These are phyloP conservation scores for Chelonoidis abingdonii DNA, from an alignment of 2,113 vertebrate species.

Conservation along the genomic window DNA sequence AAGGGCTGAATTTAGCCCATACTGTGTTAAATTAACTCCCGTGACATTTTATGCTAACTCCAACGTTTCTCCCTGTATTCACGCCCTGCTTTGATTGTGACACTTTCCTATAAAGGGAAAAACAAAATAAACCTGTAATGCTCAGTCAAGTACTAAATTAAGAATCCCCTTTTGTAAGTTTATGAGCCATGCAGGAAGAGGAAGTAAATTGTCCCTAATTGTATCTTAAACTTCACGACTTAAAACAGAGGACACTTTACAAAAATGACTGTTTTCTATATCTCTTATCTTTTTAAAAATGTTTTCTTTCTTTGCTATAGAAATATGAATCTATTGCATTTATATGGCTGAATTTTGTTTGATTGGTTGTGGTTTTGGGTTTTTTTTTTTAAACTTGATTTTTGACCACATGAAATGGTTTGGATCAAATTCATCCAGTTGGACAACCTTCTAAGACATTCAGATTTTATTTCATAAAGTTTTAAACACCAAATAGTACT, in stretches of 20 bases:
- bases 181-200: neutral
- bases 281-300: neutral
- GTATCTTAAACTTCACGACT: neutral
- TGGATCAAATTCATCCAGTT: neutral
- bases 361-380: neutral
- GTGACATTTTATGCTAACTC: neutral
- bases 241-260: neutral
- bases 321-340: neutral
- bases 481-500: neutral
- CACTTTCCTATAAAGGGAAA: neutral
- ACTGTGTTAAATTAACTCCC: neutral
- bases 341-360: neutral
- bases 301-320: neutral
- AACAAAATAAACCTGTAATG: neutral
- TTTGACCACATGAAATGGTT: fast-evolving
- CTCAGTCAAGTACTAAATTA: neutral
- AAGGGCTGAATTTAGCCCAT: neutral
- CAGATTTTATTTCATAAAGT: no score
- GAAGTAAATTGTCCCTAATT: neutral
- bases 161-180: neutral
- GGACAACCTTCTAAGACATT: no score
- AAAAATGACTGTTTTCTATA: neutral
- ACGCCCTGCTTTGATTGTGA: neutral
- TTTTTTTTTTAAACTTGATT: neutral
- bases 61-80: neutral